Base-by-base conservation (phyloP, 2,888 invertebrate genomes). In the Timema podura region DNA sequence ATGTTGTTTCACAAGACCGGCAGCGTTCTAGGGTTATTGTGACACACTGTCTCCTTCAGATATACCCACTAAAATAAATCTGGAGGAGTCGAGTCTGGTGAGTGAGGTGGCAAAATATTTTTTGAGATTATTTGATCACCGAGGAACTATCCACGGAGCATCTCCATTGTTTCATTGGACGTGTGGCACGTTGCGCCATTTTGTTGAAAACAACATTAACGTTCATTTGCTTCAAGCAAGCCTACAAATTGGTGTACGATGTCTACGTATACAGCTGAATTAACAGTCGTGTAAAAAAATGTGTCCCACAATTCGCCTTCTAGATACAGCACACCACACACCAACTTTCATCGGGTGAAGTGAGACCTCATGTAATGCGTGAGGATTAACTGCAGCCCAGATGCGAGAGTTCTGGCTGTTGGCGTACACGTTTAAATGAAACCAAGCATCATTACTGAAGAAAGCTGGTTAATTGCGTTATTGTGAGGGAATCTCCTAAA, bases 121-220 rank as follows among this genome's bases (percentile, higher is more conserved):
- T 44, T 64, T 10, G 64, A 64, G 45, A 64, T 44, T 45, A 64
- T 64, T n/a, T n/a, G 64, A n/a, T 64, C 45, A 11, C n/a, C 64
- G n/a, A 45, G 9, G 45, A 64, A 64, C 3, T 5, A n/a, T n/a
- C n/a, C 46, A 11, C 9, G 2, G 9, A 44, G 3, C 5, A 64
- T 2, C 44, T 11, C 64, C 44, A 44, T 64, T 2, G 64, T 45
- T 8, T 10, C 30, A 46, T 64, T 30, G 8, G 44, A 5, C 6
- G 64, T 11, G 46, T 64, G n/a, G n/a, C n/a, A n/a, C n/a, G n/a
- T n/a, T n/a, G n/a, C n/a, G n/a, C 45, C 45, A 11, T 64, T 46
- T 64, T 64, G 10, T 64, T 44, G 64, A 6, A 6, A 44, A 30
- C 45, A 8, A 44, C 64, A n/a, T n/a, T n/a, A 6, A 5, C 8